phyloP scores from a whole-genome alignment of 1,140 invertebrate genomes.

The Campoletis sonorensis region DNA sequence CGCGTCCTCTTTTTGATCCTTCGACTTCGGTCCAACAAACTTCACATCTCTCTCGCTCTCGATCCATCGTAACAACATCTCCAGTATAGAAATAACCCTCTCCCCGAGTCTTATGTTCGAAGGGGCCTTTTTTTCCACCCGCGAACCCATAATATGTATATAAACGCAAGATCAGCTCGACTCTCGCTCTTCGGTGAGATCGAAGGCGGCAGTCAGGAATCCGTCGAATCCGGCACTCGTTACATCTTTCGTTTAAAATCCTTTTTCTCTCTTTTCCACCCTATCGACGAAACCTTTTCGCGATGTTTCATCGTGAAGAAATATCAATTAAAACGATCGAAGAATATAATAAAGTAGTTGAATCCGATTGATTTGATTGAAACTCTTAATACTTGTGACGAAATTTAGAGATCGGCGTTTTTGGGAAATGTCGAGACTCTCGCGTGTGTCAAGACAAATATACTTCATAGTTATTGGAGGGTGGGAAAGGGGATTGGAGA shows the following conservation, averaged over 20 bases:
- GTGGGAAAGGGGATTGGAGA: background rate
- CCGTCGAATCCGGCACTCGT: conserved; percentile 43
- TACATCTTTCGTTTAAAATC: conserved; percentile 42
- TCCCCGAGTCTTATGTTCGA: background rate
- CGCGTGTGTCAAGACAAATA: conserved; percentile 63
- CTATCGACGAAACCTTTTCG: background rate
- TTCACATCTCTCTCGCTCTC: conserved; percentile 9
- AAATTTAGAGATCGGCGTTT: background rate
- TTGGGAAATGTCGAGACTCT: conserved; percentile 54
- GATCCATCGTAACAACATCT: background rate
- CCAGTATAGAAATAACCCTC: conserved; percentile 21
- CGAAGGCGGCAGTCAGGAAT: conserved; percentile 51
- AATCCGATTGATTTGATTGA: too few relatives aligned
- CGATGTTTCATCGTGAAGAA: background rate
- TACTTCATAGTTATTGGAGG: conserved; percentile 64
- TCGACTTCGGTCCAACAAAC: conserved; percentile 41
- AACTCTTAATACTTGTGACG: background rate
- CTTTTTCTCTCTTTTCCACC: conserved; percentile 23
- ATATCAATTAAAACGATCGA: too few relatives aligned
- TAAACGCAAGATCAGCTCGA: background rate
- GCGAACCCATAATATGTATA: conserved; percentile 42
- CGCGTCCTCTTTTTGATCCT: conserved; percentile 74
- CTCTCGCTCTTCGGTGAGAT: conserved; percentile 44
- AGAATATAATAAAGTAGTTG: too few relatives aligned
- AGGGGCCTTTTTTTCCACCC: conserved; percentile 43